Conservation (phyloP, 2,888 invertebrate genomes). For the Machimus atricapillus region DNA sequence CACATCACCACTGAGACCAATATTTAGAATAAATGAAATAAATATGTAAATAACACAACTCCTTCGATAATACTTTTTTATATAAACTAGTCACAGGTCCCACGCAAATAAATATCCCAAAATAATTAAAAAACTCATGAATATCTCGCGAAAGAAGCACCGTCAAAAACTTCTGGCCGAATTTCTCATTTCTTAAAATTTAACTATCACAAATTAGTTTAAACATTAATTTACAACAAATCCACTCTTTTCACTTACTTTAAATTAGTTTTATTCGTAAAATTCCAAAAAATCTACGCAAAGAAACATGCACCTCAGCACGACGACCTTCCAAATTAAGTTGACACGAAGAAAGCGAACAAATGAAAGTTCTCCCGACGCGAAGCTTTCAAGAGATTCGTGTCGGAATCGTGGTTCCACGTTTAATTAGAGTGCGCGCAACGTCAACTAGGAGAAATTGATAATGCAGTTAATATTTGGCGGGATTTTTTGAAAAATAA, state of each 20-base stretch:
- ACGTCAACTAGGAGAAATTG: neutral
- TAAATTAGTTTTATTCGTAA: neutral
- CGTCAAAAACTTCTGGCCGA: neutral
- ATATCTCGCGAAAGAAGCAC: neutral
- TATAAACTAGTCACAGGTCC: neutral
- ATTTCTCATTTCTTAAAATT: neutral
- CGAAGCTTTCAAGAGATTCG: neutral
- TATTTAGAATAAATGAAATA: neutral
- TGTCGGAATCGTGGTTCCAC: conserved; percentile 25
- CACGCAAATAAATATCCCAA: neutral
- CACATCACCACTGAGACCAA: neutral
- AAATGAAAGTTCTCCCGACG: neutral
- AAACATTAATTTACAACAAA: neutral
- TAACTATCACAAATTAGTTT: neutral
- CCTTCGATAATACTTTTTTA: neutral
- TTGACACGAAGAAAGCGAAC: conserved; percentile 9
- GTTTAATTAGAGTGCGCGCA: neutral
- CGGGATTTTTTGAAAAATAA: neutral
- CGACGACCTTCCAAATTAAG: neutral
- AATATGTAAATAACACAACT: neutral
- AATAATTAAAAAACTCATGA: neutral
- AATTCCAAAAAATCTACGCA: neutral
- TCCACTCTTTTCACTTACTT: neutral
- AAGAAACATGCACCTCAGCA: neutral
- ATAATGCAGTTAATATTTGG: neutral